Percentiles rank a stretch among this genome's conserved stretches.
phyloP scores from a whole-genome alignment of 2,888 invertebrate species.

The Mermis nigrescens region DNA sequence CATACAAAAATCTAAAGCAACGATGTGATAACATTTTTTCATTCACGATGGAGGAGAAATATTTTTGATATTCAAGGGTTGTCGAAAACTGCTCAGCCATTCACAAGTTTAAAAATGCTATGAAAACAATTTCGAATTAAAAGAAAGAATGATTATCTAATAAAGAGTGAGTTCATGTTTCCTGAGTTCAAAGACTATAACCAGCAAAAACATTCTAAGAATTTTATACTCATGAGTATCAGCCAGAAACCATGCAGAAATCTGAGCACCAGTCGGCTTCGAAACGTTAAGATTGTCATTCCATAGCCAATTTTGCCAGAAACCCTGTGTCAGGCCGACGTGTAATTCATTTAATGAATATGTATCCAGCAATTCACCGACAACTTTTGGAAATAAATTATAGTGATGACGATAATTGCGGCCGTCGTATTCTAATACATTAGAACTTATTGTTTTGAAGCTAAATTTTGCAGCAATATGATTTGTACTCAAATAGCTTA shows the following conservation, averaged over 20 bases:
- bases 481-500: background rate
- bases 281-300: constrained; percentile 67
- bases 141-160: too few relatives aligned
- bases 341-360: constrained; percentile 74
- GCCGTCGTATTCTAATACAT: background rate
- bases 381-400: constrained; percentile 34
- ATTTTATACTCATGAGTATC: too few relatives aligned
- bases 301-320: constrained; percentile 83
- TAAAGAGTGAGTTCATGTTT: too few relatives aligned
- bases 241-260: constrained; percentile 88
- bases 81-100: too few relatives aligned
- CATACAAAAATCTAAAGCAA: too few relatives aligned
- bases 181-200: too few relatives aligned
- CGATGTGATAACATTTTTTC: too few relatives aligned
- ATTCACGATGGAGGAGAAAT: too few relatives aligned
- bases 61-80: too few relatives aligned
- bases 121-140: too few relatives aligned
- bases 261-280: constrained; percentile 77
- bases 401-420: background rate
- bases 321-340: constrained; percentile 70
- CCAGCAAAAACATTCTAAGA: too few relatives aligned
- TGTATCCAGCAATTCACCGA: constrained; percentile 40
- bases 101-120: too few relatives aligned
- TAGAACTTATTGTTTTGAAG: background rate
- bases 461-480: background rate